Base-by-base conservation (phyloP, 2,888 invertebrate species). In the Andrena camellia region DNA sequence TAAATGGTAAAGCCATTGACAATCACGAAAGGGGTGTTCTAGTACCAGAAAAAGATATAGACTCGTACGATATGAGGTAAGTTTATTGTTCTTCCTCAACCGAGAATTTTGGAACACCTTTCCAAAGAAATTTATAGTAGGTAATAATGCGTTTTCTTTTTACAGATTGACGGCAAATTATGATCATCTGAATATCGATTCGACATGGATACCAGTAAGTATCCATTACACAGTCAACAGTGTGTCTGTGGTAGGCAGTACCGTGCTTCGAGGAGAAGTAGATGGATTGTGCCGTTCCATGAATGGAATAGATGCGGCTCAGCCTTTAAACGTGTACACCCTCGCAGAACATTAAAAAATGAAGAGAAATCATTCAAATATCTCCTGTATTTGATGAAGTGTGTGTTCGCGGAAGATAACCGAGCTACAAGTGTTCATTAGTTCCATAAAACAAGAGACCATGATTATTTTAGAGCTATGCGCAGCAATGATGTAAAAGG, bases 261-360 rank as follows among this genome's bases (percentile, higher is more conserved):
- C 80, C 1, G 4, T 0, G 2, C 63, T 90, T 20, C 90, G 87
- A 57, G 90, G 91, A 23, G 84, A 52, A 52, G 64, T 91, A 7
- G 84, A 83, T 17, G 92, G 92, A 7, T 6, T 92, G 7, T 92
- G 92, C 70, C 90, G 91, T 59, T 85, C 86, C 42, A 85, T 92
- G 85, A 87, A 90, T 31, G 87, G 86, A 42, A 82, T 72, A 50
- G 85, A 91, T 60, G 70, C 66, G 71, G 59, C 59, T n/a, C 77
- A 66, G 29, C 67, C 86, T 57, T 85, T 87, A 1, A 86, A 83
- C 54, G 33, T 83, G 6, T 90, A 89, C 54, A 80, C 26, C 10
- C 63, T 71, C 8, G 8, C 69, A 8, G 48, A 75, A 20, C 26
- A 85, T 23, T 88, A 78, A 87, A 33, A n/a, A 33, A 26, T 75